Percentiles rank a stretch among this genome's conserved stretches.
Evolutionary conservation across 2,113 vertebrate species (phyloP).

Genomic region (Myrmecophaga tridactyla): DNA sequence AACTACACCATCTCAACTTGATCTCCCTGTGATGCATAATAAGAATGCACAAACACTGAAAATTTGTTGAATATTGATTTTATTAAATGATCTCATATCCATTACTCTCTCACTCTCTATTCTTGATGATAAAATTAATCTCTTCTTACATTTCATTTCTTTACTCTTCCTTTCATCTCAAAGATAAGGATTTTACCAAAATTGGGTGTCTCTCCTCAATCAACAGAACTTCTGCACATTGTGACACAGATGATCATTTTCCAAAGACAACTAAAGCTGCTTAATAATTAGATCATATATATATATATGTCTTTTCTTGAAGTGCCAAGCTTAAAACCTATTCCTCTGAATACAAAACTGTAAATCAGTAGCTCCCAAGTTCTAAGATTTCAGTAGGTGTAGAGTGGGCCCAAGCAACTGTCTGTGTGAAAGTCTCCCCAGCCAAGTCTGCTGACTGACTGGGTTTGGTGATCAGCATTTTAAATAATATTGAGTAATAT

Average conservation of each 20-base stretch:
- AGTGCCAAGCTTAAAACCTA: not conserved
- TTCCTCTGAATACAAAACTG: not conserved
- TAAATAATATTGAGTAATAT: not conserved
- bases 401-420: not conserved
- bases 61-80: not conserved
- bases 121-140: constrained; percentile 29
- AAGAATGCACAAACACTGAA: not conserved
- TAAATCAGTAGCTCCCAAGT: not conserved
- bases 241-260: not conserved
- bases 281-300: no score
- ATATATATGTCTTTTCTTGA: constrained; percentile 18
- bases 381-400: not conserved
- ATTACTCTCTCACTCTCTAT: not conserved
- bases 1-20: not conserved
- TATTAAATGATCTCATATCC: not conserved
- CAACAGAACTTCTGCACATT: not conserved
- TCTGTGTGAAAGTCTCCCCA: not conserved
- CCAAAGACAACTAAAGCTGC: not conserved
- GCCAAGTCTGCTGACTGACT: not conserved
- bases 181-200: constrained; percentile 35
- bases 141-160: constrained; percentile 29
- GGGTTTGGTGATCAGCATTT: not conserved
- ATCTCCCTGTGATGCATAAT: not conserved
- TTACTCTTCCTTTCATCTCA: constrained; percentile 31
- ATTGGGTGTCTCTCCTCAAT: not conserved